phyloP scores from a whole-genome alignment of 2,113 vertebrate species.

The Deroptyus accipitrinus region DNA sequence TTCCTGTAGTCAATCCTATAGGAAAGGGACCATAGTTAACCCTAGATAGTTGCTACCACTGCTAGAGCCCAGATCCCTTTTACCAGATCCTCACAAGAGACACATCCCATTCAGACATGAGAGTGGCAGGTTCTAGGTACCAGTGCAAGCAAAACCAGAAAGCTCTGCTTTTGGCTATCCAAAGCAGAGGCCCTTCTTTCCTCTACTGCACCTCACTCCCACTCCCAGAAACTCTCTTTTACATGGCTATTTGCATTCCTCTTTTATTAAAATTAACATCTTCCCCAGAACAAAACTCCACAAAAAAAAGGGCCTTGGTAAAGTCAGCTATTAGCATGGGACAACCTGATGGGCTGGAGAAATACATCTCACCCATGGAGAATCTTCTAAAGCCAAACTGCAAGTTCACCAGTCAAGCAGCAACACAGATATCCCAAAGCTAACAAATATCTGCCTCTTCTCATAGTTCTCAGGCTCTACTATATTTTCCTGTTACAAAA shows the following conservation, averaged over 20 bases:
- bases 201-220: background rate
- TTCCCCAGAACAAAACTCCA: background rate
- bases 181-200: background rate
- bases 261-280: background rate
- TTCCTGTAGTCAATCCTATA: background rate
- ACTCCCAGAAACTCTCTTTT: background rate
- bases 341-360: rapidly evolving
- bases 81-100: background rate
- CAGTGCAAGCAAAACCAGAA: background rate
- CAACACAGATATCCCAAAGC: background rate
- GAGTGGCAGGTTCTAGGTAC: background rate
- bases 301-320: background rate
- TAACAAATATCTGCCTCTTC: background rate
- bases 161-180: too few relatives aligned
- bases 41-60: background rate
- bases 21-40: background rate
- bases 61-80: background rate
- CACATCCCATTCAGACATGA: background rate
- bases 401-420: background rate
- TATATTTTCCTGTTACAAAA: background rate
- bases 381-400: background rate
- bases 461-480: background rate
- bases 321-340: background rate
- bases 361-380: background rate
- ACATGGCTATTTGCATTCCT: rapidly evolving